phyloP scores from a whole-genome alignment of 2,888 invertebrate genomes.

The Dermolepida albohirtum region DNA sequence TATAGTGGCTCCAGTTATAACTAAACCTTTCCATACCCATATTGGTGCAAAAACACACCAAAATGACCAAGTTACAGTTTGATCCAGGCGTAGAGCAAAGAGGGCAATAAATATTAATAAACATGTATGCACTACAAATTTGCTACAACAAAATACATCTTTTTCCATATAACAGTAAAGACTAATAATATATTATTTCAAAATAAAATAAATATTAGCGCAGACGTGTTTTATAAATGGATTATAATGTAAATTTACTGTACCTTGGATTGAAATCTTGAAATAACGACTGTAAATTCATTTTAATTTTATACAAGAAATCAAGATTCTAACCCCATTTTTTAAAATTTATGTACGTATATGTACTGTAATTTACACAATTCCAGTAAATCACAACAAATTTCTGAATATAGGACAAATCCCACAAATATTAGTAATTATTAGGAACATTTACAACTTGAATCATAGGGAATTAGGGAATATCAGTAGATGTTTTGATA shows the following conservation, averaged over 20 bases:
- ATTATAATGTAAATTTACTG: not conserved
- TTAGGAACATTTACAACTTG: too few species aligned
- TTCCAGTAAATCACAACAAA: too few species aligned
- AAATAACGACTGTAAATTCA: constrained; percentile 90
- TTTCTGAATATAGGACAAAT: too few species aligned
- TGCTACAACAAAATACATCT: constrained; percentile 75
- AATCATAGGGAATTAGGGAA: too few species aligned
- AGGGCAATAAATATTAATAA: constrained; percentile 91
- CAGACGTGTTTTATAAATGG: not conserved
- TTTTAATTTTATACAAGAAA: constrained; percentile 62
- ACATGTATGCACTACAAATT: constrained; percentile 96
- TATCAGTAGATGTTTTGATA: too few species aligned
- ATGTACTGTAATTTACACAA: not conserved
- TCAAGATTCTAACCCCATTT: constrained; percentile 39
- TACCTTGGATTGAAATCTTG: constrained; percentile 95
- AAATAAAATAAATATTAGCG: constrained; percentile 5
- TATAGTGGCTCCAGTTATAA: constrained; percentile 88
- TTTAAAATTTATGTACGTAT: not conserved
- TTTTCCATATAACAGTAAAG: constrained; percentile 43
- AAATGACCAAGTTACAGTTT: constrained; percentile 90
- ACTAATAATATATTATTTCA: too few species aligned
- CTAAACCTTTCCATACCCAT: constrained; percentile 97
- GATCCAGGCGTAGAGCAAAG: constrained; percentile 91
- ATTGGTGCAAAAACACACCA: constrained; percentile 97
- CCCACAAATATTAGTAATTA: too few species aligned